A percentile compares a stretch with the other conserved stretches of the same genome.
These are phyloP conservation scores for Schizothorax lantsangensis DNA, from an alignment of 2,797 vertebrate species.

Conservation along the genomic window DNA sequence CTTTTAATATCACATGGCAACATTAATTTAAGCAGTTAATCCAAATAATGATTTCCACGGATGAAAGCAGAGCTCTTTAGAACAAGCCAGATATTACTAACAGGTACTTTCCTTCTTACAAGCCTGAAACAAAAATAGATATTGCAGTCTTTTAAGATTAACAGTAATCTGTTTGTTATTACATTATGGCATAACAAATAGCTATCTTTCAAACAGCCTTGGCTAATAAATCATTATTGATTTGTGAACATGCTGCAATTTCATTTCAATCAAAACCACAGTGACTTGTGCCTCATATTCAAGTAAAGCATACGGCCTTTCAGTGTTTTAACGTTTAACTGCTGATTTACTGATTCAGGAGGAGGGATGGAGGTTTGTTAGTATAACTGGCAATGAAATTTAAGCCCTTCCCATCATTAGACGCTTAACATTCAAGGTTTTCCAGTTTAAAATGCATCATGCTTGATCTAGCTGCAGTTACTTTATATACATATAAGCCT, in stretches of 20 bases:
- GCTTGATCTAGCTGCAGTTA: slow-evolving; percentile 12
- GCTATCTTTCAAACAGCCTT: neutral
- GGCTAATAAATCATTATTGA: neutral
- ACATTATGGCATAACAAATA: slow-evolving; percentile 3
- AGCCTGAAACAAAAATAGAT: slow-evolving; percentile 36
- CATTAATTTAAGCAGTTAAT: slow-evolving; percentile 58
- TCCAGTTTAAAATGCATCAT: neutral
- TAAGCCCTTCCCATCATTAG: neutral
- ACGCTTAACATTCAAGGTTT: neutral
- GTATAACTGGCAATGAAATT: neutral
- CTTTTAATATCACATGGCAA: slow-evolving; percentile 59
- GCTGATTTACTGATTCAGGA: slow-evolving; percentile 33
- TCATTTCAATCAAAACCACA: neutral
- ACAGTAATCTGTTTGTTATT: neutral
- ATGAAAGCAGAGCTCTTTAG: slow-evolving; percentile 55
- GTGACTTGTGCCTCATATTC: neutral
- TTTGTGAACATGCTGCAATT: neutral
- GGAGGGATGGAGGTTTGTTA: neutral
- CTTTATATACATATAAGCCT: neutral
- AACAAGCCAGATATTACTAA: slow-evolving; percentile 31
- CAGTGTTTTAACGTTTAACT: slow-evolving; percentile 7
- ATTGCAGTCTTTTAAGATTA: neutral
- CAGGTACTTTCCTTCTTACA: slow-evolving; percentile 32
- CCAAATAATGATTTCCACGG: slow-evolving; percentile 46
- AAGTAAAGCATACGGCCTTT: neutral